phyloP scores from a whole-genome alignment of 1,140 invertebrate genomes.

The Drosophila varians region DNA sequence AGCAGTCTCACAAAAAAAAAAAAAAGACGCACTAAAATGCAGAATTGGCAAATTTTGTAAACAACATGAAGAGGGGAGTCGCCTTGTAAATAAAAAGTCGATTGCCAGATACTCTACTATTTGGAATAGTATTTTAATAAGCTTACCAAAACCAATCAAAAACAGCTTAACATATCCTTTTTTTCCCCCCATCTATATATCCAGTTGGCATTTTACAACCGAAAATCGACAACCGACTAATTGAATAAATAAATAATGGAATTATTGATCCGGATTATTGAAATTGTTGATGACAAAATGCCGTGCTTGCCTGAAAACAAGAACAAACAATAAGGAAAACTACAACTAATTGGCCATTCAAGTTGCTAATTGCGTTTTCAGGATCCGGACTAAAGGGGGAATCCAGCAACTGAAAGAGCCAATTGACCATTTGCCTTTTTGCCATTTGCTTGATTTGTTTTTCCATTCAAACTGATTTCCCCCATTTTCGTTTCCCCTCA shows the following conservation, averaged over 20 bases:
- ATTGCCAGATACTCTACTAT: conserved; percentile 5
- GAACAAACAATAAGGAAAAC: conserved; percentile 7
- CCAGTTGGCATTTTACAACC: neutral
- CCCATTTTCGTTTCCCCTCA: neutral
- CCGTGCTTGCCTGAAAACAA: conserved; percentile 1
- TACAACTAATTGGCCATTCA: conserved; percentile 68
- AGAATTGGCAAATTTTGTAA: conserved; percentile 58
- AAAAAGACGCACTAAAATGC: conserved; percentile 45
- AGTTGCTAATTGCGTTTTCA: conserved; percentile 63
- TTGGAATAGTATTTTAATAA: neutral
- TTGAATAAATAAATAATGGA: conserved; percentile 45
- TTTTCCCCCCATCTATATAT: neutral
- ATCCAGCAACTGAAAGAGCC: conserved; percentile 20
- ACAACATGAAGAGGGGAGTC: conserved; percentile 33
- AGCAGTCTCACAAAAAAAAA: too few relatives aligned
- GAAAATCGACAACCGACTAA: conserved; percentile 26
- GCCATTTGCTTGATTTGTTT: conserved; percentile 51
- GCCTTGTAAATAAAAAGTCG: neutral
- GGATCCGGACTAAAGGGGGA: conserved; percentile 19
- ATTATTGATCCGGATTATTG: conserved; percentile 25
- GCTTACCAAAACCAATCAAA: neutral
- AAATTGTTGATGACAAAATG: conserved; percentile 26
- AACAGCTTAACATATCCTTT: neutral
- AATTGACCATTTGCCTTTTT: conserved; percentile 26
- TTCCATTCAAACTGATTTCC: conserved; percentile 28